Evolutionary conservation across 1,140 invertebrate genomes (phyloP).

Genomic region (Rhagoletis zephyria): DNA sequence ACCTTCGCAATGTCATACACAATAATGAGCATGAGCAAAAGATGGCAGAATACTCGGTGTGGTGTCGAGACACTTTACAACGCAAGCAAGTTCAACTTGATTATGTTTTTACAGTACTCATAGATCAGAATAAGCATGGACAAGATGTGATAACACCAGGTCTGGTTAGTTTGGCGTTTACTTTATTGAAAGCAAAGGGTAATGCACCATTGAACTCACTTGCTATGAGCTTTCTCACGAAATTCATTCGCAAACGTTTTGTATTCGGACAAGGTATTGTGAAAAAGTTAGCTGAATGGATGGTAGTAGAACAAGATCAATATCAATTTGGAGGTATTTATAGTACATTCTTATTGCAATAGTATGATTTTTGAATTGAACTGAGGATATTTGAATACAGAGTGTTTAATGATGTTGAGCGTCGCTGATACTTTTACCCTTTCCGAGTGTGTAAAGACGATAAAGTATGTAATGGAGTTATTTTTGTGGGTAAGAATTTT

Average conservation of each 20-base stretch:
- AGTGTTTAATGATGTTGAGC: slow-evolving; percentile 68
- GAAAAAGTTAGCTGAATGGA: slow-evolving; percentile 67
- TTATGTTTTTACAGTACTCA: slow-evolving; percentile 67
- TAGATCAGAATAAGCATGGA: slow-evolving; percentile 71
- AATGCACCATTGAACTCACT: slow-evolving; percentile 63
- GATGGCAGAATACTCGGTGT: slow-evolving; percentile 64
- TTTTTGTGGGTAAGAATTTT: slow-evolving; percentile 65
- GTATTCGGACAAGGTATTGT: slow-evolving; percentile 70
- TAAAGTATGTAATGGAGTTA: slow-evolving; percentile 68
- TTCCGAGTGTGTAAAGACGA: slow-evolving; percentile 66
- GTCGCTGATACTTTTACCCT: slow-evolving; percentile 70
- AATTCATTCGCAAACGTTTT: slow-evolving; percentile 68
- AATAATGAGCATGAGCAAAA: slow-evolving; percentile 68
- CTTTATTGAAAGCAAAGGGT: slow-evolving; percentile 65
- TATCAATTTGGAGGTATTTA: slow-evolving; percentile 66
- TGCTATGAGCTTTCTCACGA: slow-evolving; percentile 67
- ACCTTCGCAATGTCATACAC: slow-evolving; percentile 67
- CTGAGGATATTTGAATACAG: slow-evolving; percentile 55
- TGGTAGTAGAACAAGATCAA: slow-evolving; percentile 70
- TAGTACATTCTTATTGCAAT: neutral
- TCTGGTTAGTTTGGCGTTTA: slow-evolving; percentile 66
- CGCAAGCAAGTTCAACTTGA: slow-evolving; percentile 65
- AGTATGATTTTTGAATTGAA: slow-evolving; percentile 21
- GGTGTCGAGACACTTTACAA: slow-evolving; percentile 70
- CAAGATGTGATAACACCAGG: slow-evolving; percentile 71